A percentile compares a stretch with the other conserved stretches of the same genome.
Conservation (phyloP, 2,113 vertebrate genomes). For the Hypanus sabinus region DNA sequence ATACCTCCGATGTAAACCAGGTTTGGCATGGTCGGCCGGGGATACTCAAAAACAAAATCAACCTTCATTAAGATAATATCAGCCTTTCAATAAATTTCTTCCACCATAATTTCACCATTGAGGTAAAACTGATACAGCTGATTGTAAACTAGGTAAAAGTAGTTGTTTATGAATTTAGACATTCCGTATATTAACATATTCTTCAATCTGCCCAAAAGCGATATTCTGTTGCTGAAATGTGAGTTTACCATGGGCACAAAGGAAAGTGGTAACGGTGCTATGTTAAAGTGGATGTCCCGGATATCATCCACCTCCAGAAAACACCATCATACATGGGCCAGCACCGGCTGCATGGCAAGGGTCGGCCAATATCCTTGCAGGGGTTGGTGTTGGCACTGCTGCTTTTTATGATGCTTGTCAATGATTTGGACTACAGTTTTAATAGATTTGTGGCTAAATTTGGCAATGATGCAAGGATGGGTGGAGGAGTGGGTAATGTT, state of each 20-base stretch:
- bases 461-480: no score
- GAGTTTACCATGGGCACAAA: slow-evolving; percentile 53
- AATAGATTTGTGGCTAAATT: no score
- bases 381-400: no score
- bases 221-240: slow-evolving; percentile 47
- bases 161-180: slow-evolving; percentile 45
- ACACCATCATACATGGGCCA: slow-evolving; percentile 56
- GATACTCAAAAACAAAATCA: slow-evolving; percentile 53
- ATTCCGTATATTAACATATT: slow-evolving; percentile 48
- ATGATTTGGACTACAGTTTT: no score
- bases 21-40: slow-evolving; percentile 54
- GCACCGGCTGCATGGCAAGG: slow-evolving; percentile 52
- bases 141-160: slow-evolving; percentile 47
- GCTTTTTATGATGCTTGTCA: no score
- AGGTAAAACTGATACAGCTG: slow-evolving; percentile 50
- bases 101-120: slow-evolving; percentile 49
- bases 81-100: slow-evolving; percentile 51
- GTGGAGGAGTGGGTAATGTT: no score
- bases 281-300: slow-evolving; percentile 54
- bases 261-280: slow-evolving; percentile 55
- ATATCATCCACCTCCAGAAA: slow-evolving; percentile 55
- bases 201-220: slow-evolving; percentile 46
- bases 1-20: slow-evolving; percentile 60
- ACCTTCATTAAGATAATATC: slow-evolving; percentile 61
- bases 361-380: slow-evolving; percentile 55